Evolutionary conservation across 2,888 invertebrate genomes (phyloP).

Genomic region (Megalurothrips usitatus): DNA sequence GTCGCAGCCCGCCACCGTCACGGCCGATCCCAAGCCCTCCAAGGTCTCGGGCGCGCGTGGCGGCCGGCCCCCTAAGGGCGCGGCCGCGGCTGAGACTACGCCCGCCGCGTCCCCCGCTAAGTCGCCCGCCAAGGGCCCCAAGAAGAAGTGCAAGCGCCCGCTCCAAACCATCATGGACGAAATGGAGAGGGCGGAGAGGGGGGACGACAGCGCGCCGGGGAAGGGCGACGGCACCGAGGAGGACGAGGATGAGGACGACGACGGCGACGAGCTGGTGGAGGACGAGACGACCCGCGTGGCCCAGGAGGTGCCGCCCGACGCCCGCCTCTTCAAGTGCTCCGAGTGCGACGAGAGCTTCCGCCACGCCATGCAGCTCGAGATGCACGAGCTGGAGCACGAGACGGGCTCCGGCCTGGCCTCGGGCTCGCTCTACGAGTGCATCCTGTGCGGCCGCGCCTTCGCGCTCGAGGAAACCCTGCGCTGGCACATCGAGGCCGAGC

Average conservation of each 20-base stretch:
- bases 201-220: neutral
- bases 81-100: neutral
- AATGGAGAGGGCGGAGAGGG: neutral
- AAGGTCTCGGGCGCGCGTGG: neutral
- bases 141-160: neutral
- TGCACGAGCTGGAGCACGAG: conserved; percentile 21
- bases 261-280: neutral
- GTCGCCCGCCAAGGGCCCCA: neutral
- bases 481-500: conserved; percentile 18
- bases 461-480: neutral
- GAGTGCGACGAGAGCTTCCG: conserved; percentile 23
- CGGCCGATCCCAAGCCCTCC: neutral
- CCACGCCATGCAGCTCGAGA: conserved; percentile 23
- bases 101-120: neutral
- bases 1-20: neutral
- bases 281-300: neutral
- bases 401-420: neutral
- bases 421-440: conserved; percentile 2
- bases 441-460: conserved; percentile 10
- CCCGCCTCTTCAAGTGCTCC: neutral
- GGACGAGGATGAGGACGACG: neutral
- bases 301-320: neutral
- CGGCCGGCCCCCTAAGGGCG: neutral
- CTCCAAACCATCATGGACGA: neutral
- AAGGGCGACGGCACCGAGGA: neutral